These are phyloP conservation scores for Buathra laborator DNA, from an alignment of 2,888 invertebrate genomes.

Conservation along the genomic window DNA sequence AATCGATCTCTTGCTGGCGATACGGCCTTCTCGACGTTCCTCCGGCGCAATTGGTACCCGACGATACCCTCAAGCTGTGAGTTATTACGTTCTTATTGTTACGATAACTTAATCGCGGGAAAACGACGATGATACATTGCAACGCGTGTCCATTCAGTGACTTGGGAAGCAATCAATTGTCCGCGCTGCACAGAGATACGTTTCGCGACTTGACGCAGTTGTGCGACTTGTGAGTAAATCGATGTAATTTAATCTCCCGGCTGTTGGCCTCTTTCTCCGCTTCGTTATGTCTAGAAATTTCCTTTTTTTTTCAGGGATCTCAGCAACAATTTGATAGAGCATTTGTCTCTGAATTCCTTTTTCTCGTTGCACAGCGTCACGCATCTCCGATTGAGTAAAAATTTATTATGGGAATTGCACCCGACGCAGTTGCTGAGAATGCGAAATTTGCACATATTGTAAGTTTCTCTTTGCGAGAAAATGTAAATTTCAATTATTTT, in stretches of 20 bases:
- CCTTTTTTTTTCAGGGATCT: constrained; percentile 76
- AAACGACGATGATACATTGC: constrained; percentile 17
- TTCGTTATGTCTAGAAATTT: background rate
- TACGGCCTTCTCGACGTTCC: constrained; percentile 88
- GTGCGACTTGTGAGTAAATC: constrained; percentile 85
- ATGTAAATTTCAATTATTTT: background rate
- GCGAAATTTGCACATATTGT: constrained; percentile 81
- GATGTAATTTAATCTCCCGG: background rate
- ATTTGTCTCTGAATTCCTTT: constrained; percentile 81
- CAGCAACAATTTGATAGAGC: constrained; percentile 81
- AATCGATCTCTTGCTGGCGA: constrained; percentile 90
- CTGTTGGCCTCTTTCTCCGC: background rate
- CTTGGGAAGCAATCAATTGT: constrained; percentile 89
- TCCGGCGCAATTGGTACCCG: constrained; percentile 88
- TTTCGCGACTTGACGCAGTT: constrained; percentile 89
- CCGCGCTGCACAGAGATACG: constrained; percentile 89
- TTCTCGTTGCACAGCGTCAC: constrained; percentile 79
- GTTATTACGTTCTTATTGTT: constrained; percentile 70
- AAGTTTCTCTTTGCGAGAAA: constrained; percentile 56
- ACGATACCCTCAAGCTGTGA: constrained; percentile 89
- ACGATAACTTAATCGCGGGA: background rate
- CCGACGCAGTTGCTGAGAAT: constrained; percentile 79
- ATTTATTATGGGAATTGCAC: constrained; percentile 79
- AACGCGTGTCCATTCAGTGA: constrained; percentile 87
- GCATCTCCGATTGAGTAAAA: constrained; percentile 80